Evolutionary conservation across 2,888 invertebrate genomes (phyloP).

Genomic region (Sceliomorpha sp.): DNA sequence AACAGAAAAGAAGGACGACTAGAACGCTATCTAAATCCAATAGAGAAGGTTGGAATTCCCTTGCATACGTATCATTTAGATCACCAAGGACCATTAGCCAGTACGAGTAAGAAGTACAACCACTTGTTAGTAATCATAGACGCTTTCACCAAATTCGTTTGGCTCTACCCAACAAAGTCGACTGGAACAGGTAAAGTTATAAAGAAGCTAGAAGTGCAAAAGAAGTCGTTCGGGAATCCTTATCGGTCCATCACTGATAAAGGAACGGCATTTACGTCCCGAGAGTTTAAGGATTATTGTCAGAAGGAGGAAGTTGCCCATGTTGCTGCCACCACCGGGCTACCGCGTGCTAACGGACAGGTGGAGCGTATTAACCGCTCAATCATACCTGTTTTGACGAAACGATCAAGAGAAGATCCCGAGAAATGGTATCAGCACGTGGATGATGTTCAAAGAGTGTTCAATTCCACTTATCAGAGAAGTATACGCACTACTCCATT

Average conservation of each 20-base stretch:
- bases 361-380: constrained; percentile 66
- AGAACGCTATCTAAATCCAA: constrained; percentile 29
- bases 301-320: constrained; percentile 65
- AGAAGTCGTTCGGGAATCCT: constrained; percentile 73
- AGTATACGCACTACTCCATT: constrained; percentile 44
- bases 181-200: constrained; percentile 46
- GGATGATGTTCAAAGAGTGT: constrained; percentile 53
- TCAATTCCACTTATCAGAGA: constrained; percentile 61
- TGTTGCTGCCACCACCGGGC: constrained; percentile 60
- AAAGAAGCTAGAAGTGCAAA: constrained; percentile 61
- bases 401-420: constrained; percentile 64
- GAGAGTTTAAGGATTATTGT: constrained; percentile 69
- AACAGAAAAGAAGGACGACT: constrained; percentile 32
- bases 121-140: constrained; percentile 28
- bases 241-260: constrained; percentile 66
- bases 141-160: constrained; percentile 22
- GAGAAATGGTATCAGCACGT: constrained; percentile 63
- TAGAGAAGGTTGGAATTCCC: constrained; percentile 6
- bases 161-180: constrained; percentile 24
- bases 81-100: constrained; percentile 31
- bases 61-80: constrained; percentile 30
- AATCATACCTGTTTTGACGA: constrained; percentile 65
- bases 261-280: background rate
- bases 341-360: constrained; percentile 72
- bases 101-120: constrained; percentile 30